Evolutionary conservation across 2,113 vertebrate genomes (phyloP).

Genomic region (Scomber scombrus): DNA sequence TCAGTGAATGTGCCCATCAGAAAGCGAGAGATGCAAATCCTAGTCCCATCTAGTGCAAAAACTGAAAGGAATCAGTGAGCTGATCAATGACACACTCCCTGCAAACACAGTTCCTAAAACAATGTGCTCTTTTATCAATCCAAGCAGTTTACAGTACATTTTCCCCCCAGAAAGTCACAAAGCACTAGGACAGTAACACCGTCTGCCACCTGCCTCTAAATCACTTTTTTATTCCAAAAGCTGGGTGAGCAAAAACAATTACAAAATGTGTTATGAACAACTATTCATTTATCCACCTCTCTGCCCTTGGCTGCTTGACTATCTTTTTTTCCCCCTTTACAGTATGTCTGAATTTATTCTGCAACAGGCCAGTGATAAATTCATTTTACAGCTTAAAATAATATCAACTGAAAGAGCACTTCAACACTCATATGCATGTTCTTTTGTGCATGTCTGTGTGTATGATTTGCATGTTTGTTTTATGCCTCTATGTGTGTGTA

Average conservation of each 20-base stretch:
- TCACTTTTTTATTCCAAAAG: constrained; percentile 51
- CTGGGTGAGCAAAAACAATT: constrained; percentile 60
- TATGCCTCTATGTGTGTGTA: constrained; percentile 66
- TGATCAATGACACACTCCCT: constrained; percentile 29
- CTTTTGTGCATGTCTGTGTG: constrained; percentile 37
- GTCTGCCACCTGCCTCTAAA: constrained; percentile 54
- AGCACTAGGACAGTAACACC: constrained; percentile 33
- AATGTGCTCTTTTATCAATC: constrained; percentile 47
- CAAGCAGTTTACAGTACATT: constrained; percentile 16
- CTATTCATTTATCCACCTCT: constrained; percentile 55
- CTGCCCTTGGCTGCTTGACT: constrained; percentile 45
- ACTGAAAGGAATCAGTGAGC: constrained; percentile 3
- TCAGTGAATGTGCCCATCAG: constrained; percentile 26
- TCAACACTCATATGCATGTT: constrained; percentile 25
- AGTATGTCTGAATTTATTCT: constrained; percentile 53
- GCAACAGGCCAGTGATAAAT: constrained; percentile 46
- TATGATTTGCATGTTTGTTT: constrained; percentile 74
- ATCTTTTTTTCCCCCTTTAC: constrained; percentile 29
- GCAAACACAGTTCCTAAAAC: constrained; percentile 17
- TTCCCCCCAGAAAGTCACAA: constrained; percentile 35
- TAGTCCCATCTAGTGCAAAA: constrained; percentile 3
- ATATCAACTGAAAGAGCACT: constrained; percentile 37
- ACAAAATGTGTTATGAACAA: constrained; percentile 52
- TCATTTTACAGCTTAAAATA: constrained; percentile 31
- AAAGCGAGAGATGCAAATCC: constrained; percentile 10